A percentile compares a stretch with the other conserved stretches of the same genome.
Conservation (phyloP, 2,797 vertebrate species). For the Micrastur ruficollis region DNA sequence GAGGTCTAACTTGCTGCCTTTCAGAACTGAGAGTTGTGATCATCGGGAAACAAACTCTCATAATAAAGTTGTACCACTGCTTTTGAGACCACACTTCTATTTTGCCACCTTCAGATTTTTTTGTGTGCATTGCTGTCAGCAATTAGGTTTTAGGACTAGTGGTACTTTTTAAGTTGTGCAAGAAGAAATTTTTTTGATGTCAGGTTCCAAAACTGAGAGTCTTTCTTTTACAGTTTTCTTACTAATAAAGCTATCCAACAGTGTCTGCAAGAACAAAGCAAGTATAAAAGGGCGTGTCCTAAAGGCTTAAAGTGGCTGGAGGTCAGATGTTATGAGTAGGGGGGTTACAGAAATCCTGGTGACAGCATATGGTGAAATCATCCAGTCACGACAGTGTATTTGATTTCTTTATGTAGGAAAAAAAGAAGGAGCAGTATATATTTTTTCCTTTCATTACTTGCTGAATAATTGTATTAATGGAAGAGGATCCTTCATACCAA, state of each 20-base stretch:
- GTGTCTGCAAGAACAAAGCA: not conserved
- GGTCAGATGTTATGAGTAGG: not conserved
- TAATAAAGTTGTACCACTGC: not conserved
- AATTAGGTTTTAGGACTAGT: not conserved
- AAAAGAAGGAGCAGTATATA: not conserved
- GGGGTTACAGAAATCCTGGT: not conserved
- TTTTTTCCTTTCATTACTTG: not conserved
- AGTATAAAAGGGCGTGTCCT: not conserved
- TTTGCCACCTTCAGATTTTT: not conserved
- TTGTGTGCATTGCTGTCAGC: not conserved
- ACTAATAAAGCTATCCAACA: not conserved
- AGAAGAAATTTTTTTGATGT: not conserved
- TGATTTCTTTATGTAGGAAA: not conserved
- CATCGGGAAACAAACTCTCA: not conserved
- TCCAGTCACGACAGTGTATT: not conserved
- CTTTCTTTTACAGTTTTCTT: not conserved
- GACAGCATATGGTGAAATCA: not conserved
- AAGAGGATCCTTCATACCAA: not conserved
- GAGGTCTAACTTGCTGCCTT: not conserved
- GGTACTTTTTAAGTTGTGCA: not conserved
- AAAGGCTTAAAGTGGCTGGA: not conserved
- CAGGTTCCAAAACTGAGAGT: not conserved
- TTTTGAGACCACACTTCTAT: not conserved
- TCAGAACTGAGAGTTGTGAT: not conserved
- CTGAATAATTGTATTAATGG: not conserved